phyloP scores from a whole-genome alignment of 2,113 vertebrate species.

The Prolemur simus region DNA sequence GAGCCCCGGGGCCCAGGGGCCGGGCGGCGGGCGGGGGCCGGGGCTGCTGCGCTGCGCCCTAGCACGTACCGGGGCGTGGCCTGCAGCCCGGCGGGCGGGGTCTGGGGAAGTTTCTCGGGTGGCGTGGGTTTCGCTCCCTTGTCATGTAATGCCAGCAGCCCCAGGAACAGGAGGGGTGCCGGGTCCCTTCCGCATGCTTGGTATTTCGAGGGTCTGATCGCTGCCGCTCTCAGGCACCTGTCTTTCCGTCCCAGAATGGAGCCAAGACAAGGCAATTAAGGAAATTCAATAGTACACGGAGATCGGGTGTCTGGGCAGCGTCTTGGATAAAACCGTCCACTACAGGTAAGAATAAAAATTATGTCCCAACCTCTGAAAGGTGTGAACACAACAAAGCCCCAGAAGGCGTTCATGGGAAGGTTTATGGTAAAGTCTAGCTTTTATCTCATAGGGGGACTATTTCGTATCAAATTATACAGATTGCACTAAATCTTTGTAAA shows the following conservation, averaged over 20 bases:
- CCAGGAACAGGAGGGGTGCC: neutral
- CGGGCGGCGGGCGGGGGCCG: neutral
- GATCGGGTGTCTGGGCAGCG: conserved; percentile 72
- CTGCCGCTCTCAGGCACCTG: conserved; percentile 64
- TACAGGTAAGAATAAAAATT: conserved; percentile 74
- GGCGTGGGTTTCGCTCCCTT: neutral
- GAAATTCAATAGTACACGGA: conserved; percentile 63
- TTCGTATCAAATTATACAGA: neutral
- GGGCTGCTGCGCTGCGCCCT: conserved; percentile 67
- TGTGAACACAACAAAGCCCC: conserved; percentile 47
- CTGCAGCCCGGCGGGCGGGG: neutral
- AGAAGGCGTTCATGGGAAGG: neutral
- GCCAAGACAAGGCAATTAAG: conserved; percentile 49
- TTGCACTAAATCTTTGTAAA: neutral
- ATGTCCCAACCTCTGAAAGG: neutral
- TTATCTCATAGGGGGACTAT: neutral
- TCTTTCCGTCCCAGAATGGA: conserved; percentile 42
- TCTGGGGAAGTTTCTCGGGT: neutral
- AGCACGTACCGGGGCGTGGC: conserved; percentile 82
- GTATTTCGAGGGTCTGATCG: neutral
- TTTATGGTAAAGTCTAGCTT: neutral
- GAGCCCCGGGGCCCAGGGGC: fast-evolving
- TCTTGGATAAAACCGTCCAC: conserved; percentile 40
- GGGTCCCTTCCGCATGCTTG: neutral
- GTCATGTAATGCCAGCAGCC: neutral